Conservation (phyloP, 1,140 invertebrate species). For the Drosophila prosaltans region DNA sequence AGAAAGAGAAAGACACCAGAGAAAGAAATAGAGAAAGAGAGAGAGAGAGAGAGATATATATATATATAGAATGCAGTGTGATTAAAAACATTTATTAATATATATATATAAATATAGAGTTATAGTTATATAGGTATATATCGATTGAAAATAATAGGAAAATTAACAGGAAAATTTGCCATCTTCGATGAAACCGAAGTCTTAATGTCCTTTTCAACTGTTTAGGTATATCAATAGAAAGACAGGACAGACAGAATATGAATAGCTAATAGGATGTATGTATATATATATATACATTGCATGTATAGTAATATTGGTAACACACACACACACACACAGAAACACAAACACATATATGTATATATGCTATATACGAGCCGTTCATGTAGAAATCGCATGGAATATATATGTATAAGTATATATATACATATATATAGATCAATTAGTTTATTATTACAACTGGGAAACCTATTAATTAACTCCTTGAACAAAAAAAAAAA, state of each 20-base stretch:
- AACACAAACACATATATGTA: constrained; percentile 9
- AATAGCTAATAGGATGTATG: too few species aligned
- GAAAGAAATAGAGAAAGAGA: constrained; percentile 72
- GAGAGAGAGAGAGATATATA: constrained; percentile 76
- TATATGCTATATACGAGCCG: constrained; percentile 12
- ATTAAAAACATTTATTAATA: constrained; percentile 76
- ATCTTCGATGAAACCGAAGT: constrained; percentile 48
- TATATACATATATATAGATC: neutral
- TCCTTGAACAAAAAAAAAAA: neutral
- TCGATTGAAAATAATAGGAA: constrained; percentile 24
- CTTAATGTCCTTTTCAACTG: constrained; percentile 61
- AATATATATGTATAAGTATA: too few species aligned
- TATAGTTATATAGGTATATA: neutral
- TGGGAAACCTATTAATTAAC: constrained; percentile 30
- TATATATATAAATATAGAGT: constrained; percentile 39
- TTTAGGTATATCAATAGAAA: neutral
- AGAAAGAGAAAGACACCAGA: constrained; percentile 70
- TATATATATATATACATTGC: too few species aligned
- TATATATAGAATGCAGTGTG: constrained; percentile 78
- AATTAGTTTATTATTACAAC: constrained; percentile 12
- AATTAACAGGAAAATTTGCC: constrained; percentile 15
- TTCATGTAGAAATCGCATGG: constrained; percentile 17
- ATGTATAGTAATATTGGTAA: too few species aligned
- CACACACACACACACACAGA: neutral
- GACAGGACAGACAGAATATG: neutral